These are phyloP conservation scores for Nesogale talazaci DNA, from an alignment of 2,113 vertebrate species.

Conservation along the genomic window DNA sequence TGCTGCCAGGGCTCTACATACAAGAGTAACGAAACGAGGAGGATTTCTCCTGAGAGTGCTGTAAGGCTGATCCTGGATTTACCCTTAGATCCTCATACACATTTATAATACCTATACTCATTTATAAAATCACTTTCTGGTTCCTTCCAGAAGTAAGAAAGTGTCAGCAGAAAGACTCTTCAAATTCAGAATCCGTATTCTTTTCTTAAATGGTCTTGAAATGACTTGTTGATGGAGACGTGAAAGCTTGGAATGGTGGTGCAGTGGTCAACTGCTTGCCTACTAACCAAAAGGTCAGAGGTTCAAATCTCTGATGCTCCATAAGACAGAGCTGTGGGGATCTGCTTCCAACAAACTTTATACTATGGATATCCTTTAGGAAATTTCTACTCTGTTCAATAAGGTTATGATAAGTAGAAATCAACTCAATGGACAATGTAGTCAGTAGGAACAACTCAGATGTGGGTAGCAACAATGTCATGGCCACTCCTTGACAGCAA, in stretches of 20 bases:
- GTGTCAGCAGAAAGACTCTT: background rate
- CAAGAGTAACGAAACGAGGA: no score
- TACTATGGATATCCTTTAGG: background rate
- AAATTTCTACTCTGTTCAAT: background rate
- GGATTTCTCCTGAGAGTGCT: no score
- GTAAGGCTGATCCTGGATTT: no score
- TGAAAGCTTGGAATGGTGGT: background rate
- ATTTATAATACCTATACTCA: no score
- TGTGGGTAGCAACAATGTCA: background rate
- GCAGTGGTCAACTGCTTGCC: background rate
- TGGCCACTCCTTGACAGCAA: background rate
- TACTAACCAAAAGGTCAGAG: background rate
- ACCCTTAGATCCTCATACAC: no score
- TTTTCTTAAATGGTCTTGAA: background rate
- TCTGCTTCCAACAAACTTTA: background rate
- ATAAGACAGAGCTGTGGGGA: background rate
- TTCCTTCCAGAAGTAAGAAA: background rate
- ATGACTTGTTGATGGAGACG: background rate
- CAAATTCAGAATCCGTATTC: background rate
- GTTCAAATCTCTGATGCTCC: background rate
- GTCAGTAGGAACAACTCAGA: background rate
- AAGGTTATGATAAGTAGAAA: no score
- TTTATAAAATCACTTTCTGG: background rate
- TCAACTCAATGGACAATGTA: background rate
- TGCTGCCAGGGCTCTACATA: no score